Evolutionary conservation across 2,888 invertebrate genomes (phyloP), one percentile per base, ranked within the genome.

Genomic region (Zygogramma bicolorata): DNA sequence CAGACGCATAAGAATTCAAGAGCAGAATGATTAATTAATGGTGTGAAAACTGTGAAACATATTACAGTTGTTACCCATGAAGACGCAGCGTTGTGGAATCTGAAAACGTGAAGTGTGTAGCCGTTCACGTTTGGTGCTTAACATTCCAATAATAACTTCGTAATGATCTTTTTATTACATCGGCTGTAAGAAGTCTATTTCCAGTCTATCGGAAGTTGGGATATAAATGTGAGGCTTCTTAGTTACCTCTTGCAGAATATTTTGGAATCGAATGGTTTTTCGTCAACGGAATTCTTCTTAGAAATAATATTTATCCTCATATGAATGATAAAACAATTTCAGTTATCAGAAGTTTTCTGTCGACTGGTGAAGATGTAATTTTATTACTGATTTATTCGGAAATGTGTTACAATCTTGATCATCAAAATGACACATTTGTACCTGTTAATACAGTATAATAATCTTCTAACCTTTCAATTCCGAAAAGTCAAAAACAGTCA

Each of bases 91-190:
- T 61, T 61, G 5, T n/a, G 40, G 60, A 38, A 61, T 61, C 38
- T 20, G 8, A 15, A 61, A 61, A 22, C 38, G 40, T 61, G 18
- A 38, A 40, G 60, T 38, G 60, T 38, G 22, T 15, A 22, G 1
- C 59, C 22, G n/a, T 40, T 38, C 60, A 61, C 38, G 46, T 46
- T 46, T 46, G 13, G 38, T 38, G 38, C 60, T 61, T 38, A 61
- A 61, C 60, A 61, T 61, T 61, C 60, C 60, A 38, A 34, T 38
- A 38, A 61, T 59, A 59, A 59, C 34, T 59, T 15, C 3, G 34
- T 61, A 61, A 61, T 61, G 60, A 61, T 61, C 10, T 34, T 61
- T 61, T 61, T 22, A 61, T 38, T 61, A 38, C 25, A 38, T 10
- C 40, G 59, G 31, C 34, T 59, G 60, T 61, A 22, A 61, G 60